Evolutionary conservation across 2,113 vertebrate genomes (phyloP).

Genomic region (Halichoeres trimaculatus): DNA sequence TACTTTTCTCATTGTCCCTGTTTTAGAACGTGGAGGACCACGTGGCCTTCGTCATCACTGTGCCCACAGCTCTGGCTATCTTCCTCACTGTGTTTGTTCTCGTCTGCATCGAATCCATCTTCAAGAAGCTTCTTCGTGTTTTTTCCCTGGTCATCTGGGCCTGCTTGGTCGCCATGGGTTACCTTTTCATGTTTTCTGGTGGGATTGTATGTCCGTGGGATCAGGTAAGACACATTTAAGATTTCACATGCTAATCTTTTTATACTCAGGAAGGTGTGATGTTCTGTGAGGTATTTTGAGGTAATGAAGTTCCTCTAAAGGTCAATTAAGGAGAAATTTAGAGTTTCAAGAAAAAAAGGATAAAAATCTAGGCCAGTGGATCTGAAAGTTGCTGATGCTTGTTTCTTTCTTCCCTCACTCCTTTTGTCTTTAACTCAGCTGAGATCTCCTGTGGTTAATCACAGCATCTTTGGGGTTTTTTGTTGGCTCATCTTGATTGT

Average conservation of each 20-base stretch:
- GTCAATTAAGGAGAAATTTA: neutral
- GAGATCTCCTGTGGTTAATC: neutral
- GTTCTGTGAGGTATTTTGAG: neutral
- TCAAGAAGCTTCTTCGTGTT: constrained; percentile 94
- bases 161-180: constrained; percentile 96
- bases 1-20: constrained; percentile 43
- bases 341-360: neutral
- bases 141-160: constrained; percentile 97
- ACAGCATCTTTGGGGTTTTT: neutral
- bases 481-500: neutral
- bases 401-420: neutral
- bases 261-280: neutral
- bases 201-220: constrained; percentile 97
- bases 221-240: constrained; percentile 87
- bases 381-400: neutral
- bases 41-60: constrained; percentile 95
- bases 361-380: neutral
- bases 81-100: constrained; percentile 97
- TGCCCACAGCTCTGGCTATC: constrained; percentile 95
- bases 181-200: constrained; percentile 98
- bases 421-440: neutral
- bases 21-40: constrained; percentile 93
- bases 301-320: neutral
- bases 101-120: constrained; percentile 95
- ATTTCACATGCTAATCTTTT: neutral